phyloP scores from a whole-genome alignment of 2,113 vertebrate species.

The Malurus cyaneus region DNA sequence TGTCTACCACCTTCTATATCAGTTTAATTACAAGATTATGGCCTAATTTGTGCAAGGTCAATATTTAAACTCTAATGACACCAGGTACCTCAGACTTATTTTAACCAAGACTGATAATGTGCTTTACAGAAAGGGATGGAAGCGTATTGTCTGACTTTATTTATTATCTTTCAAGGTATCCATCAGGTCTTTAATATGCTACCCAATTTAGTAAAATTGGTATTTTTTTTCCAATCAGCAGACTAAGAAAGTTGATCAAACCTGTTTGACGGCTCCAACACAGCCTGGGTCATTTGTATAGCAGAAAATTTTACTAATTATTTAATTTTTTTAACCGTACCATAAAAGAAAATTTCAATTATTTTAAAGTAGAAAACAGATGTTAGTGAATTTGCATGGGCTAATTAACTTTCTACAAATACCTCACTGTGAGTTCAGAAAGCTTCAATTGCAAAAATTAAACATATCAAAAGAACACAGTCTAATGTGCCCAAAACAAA shows the following conservation, averaged over 20 bases:
- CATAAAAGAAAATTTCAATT: conserved; percentile 34
- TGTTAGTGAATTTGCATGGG: conserved; percentile 10
- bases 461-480: conserved; percentile 18
- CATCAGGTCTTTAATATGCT: neutral
- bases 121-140: neutral
- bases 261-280: neutral
- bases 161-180: neutral
- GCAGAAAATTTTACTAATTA: conserved; percentile 12
- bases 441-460: conserved; percentile 28
- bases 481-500: neutral
- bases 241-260: neutral
- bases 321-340: conserved; percentile 1
- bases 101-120: neutral
- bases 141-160: neutral
- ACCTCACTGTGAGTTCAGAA: conserved; percentile 49
- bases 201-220: neutral
- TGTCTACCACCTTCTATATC: neutral
- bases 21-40: neutral
- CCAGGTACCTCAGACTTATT: neutral
- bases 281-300: neutral
- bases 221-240: neutral
- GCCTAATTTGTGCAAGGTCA: neutral
- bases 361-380: conserved; percentile 52
- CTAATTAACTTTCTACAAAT: conserved; percentile 50
- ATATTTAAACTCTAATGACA: neutral